Base-by-base conservation (phyloP, 2,797 vertebrate species). In the Capromys pilorides region DNA sequence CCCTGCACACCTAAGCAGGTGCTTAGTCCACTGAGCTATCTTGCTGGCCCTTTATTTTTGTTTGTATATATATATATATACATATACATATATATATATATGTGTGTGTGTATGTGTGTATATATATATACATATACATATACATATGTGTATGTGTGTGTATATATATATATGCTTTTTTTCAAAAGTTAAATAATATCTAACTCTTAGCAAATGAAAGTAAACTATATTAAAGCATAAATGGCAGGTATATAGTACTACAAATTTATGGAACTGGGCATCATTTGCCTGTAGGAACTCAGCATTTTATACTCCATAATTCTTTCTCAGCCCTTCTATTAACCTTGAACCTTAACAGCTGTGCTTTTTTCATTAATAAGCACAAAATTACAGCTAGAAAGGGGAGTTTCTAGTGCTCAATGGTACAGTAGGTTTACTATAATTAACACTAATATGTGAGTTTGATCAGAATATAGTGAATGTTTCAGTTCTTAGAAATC, bases 151-250 rank as follows among this genome's bases (percentile, higher is more conserved):
- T n/a, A n/a, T n/a, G n/a, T n/a, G n/a, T n/a, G n/a, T n/a, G 51
- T 54, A 14, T 54, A 18, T 57, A 18, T 57, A 18, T 57, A 18
- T 18, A 18, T 54, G 13, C 13, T 85, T 80, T 83, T 94, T 83
- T 91, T 78, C 12, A 84, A 85, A 93, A 91, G n/a, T 64, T 91
- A 91, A n/a, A 75, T 39, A 66, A 71, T 21, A 64, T 26, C 90
- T 81, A 84, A 62, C 87, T 84, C n/a, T 92, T 88, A 77, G 75
- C 61, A 92, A 61, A n/a, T 39, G 80, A 61, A 93, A 79, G 71
- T 73, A 31, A 49, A 45, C 8, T 45, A 45, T 45, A 45, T 45
- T 45, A 45, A 8, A 45, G 45, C 8, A 45, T 45, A 45, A 45
- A 57, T 79, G 61, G 59, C 82, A 51, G n/a, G 49, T 26, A 54